Conservation (phyloP, 2,113 vertebrate genomes). For the Dendrocopos noguchii region DNA sequence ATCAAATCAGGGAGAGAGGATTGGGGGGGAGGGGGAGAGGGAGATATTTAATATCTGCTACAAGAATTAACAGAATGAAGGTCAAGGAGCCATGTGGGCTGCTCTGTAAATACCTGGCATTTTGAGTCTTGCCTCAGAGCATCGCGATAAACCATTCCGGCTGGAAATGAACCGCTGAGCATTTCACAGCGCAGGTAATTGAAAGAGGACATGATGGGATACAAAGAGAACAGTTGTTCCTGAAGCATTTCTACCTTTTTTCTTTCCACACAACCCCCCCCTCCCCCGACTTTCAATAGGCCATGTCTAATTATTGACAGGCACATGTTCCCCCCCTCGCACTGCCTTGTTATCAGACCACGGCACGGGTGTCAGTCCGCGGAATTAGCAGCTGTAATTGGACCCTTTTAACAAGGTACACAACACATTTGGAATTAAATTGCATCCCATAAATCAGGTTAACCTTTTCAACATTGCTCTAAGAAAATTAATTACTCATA, state of each 20-base stretch:
- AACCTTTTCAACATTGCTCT: constrained; percentile 83
- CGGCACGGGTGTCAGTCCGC: constrained; percentile 10
- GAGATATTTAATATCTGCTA: background rate
- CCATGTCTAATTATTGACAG: constrained; percentile 17
- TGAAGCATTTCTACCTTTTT: background rate
- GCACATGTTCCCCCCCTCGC: background rate
- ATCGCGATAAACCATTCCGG: background rate
- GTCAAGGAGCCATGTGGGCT: background rate
- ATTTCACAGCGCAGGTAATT: background rate
- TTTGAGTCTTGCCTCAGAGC: background rate
- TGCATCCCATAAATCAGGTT: constrained; percentile 84
- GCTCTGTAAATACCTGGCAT: background rate
- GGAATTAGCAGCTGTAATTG: constrained; percentile 73
- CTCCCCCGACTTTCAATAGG: background rate
- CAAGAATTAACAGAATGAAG: background rate
- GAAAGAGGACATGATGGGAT: background rate
- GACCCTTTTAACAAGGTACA: constrained; percentile 81
- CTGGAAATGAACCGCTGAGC: accelerated
- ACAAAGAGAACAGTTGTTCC: background rate
- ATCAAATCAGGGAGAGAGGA: background rate
- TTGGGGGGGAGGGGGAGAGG: too few relatives aligned
- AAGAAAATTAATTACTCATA: constrained; percentile 87
- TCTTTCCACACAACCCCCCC: background rate
- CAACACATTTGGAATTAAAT: constrained; percentile 83
- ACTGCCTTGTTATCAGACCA: background rate